These are phyloP conservation scores for Muscicapa striata DNA, from an alignment of 2,797 vertebrate species.

Conservation along the genomic window DNA sequence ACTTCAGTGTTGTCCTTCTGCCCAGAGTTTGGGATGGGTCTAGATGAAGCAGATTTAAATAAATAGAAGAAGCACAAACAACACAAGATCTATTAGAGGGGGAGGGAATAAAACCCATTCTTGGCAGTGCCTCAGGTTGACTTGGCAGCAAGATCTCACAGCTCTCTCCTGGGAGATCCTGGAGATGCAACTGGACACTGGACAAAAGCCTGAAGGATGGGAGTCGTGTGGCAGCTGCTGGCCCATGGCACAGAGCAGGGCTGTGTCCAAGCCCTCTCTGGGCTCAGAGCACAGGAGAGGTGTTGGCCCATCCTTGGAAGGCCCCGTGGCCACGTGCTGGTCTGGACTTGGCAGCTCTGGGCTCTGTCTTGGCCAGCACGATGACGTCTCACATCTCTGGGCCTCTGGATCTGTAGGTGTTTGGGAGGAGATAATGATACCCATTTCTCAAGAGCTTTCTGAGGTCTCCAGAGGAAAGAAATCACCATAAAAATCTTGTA, in stretches of 20 bases:
- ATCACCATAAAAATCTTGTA: neutral
- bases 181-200: neutral
- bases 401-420: neutral
- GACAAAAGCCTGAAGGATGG: neutral
- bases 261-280: neutral
- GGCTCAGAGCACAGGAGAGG: neutral
- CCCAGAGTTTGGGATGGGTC: conserved; percentile 52
- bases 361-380: neutral
- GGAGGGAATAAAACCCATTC: neutral
- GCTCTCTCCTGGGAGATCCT: conserved; percentile 14
- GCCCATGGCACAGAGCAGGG: neutral
- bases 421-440: neutral
- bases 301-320: neutral
- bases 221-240: fast-evolving
- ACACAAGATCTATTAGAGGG: neutral
- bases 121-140: neutral
- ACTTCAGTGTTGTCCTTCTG: conserved; percentile 44
- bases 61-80: neutral
- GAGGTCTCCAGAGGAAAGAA: neutral
- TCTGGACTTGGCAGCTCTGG: neutral
- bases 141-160: neutral
- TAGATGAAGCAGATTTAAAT: conserved; percentile 23
- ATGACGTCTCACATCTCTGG: neutral
- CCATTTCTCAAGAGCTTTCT: neutral
- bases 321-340: neutral